These are phyloP conservation scores for Clinocottus analis DNA, from an alignment of 2,113 vertebrate genomes.

Conservation along the genomic window DNA sequence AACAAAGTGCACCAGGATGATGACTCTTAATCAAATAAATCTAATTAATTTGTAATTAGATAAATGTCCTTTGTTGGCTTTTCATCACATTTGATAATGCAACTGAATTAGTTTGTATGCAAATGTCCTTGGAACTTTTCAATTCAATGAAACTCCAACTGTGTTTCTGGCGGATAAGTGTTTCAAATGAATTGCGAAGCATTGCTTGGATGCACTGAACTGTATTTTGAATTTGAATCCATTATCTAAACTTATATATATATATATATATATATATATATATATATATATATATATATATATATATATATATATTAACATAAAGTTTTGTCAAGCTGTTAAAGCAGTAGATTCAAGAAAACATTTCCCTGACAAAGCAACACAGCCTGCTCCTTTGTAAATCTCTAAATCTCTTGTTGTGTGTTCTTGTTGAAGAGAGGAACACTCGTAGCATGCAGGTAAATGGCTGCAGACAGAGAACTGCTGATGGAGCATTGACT, in stretches of 20 bases:
- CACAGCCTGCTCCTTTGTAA: constrained; percentile 1
- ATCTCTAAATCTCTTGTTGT: constrained; percentile 21
- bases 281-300: too few relatives aligned
- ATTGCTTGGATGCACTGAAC: too few relatives aligned
- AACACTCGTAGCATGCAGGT: constrained; percentile 34
- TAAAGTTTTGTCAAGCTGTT: not conserved
- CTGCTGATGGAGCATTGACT: constrained; percentile 73
- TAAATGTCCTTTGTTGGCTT: constrained; percentile 12
- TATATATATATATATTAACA: too few relatives aligned
- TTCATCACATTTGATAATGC: not conserved
- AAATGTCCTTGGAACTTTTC: constrained; percentile 34
- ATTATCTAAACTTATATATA: too few relatives aligned
- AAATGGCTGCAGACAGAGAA: constrained; percentile 51
- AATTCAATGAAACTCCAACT: constrained; percentile 3
- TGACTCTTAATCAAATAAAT: constrained; percentile 6
- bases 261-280: too few relatives aligned
- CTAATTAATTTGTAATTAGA: constrained; percentile 29
- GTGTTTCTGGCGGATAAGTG: not conserved
- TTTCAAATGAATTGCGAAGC: not conserved
- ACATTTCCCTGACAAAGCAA: constrained; percentile 10
- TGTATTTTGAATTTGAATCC: not conserved
- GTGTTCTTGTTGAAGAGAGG: constrained; percentile 31
- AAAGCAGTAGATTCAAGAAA: constrained; percentile 1
- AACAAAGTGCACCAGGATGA: not conserved
- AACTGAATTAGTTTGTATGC: constrained; percentile 3